Percentiles rank a stretch among this genome's conserved stretches.
phyloP scores from a whole-genome alignment of 2,797 vertebrate genomes.

The Centroberyx gerrardi region DNA sequence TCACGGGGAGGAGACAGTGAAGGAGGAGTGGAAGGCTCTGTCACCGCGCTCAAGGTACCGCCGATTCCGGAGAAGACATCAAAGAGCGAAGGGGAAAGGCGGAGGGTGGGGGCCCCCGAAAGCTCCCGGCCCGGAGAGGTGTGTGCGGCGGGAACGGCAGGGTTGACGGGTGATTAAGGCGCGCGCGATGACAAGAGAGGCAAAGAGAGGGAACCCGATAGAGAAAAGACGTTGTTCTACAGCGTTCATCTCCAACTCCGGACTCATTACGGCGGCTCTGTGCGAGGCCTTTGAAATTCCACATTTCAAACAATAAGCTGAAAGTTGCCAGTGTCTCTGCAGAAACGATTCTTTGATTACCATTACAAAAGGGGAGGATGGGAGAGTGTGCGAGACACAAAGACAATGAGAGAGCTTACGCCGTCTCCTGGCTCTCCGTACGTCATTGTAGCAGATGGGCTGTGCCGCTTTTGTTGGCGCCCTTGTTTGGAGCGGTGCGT shows the following conservation, averaged over 20 bases:
- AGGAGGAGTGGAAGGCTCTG: conserved; percentile 67
- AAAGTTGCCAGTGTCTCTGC: conserved; percentile 57
- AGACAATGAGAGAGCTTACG: conserved; percentile 44
- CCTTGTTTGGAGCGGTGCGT: conserved; percentile 36
- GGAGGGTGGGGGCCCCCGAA: conserved; percentile 46
- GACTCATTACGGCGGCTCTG: conserved; percentile 67
- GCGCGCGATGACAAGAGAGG: conserved; percentile 60
- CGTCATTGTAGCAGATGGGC: conserved; percentile 60
- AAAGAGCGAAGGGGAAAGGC: conserved; percentile 47
- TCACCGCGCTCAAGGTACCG: conserved; percentile 48
- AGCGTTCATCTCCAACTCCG: conserved; percentile 63
- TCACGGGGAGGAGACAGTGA: conserved; percentile 78
- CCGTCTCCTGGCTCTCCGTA: conserved; percentile 7
- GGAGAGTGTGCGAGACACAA: conserved; percentile 29
- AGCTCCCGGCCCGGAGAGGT: conserved; percentile 65
- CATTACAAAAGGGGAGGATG: conserved; percentile 63
- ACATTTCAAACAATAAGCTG: conserved; percentile 66
- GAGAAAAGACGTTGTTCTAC: conserved; percentile 56
- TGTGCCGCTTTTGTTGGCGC: conserved; percentile 48
- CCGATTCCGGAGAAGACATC: conserved; percentile 75
- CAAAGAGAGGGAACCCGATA: conserved; percentile 34
- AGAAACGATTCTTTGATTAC: conserved; percentile 63
- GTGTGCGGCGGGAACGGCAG: conserved; percentile 69
- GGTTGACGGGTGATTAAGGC: conserved; percentile 78
- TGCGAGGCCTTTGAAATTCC: conserved; percentile 63